Conservation (phyloP, 2,797 vertebrate genomes). For the Alectoris magna region DNA sequence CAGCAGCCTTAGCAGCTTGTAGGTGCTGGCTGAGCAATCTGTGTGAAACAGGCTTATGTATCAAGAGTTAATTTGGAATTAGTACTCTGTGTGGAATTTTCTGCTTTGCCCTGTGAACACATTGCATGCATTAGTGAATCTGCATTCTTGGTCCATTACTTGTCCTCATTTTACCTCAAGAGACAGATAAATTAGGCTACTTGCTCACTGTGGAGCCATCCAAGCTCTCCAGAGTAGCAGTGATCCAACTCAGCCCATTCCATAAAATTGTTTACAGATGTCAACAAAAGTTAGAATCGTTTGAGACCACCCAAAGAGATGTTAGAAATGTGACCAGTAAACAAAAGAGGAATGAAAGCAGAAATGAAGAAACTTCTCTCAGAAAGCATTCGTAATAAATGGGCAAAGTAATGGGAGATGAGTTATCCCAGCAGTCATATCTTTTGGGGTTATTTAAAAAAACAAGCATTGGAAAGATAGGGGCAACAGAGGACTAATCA, state of each 20-base stretch:
- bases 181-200: slow-evolving; percentile 30
- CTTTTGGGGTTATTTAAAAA: neutral
- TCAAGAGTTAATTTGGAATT: neutral
- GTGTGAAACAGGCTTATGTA: neutral
- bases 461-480: neutral
- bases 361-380: neutral
- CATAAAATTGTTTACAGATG: slow-evolving; percentile 48
- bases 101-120: neutral
- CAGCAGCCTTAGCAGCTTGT: neutral
- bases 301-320: slow-evolving; percentile 68
- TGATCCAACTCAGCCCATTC: slow-evolving; percentile 24
- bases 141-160: neutral
- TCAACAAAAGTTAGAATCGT: slow-evolving; percentile 56
- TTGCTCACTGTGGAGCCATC: neutral
- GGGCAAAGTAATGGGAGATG: neutral
- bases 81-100: neutral
- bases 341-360: neutral
- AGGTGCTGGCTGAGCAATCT: neutral
- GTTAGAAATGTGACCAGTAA: slow-evolving; percentile 25
- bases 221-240: slow-evolving; percentile 17
- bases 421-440: neutral
- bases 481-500: neutral
- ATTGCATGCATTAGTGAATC: neutral
- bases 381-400: neutral
- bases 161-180: slow-evolving; percentile 13